Conservation (phyloP, 2,113 vertebrate species). For the Semnopithecus entellus region DNA sequence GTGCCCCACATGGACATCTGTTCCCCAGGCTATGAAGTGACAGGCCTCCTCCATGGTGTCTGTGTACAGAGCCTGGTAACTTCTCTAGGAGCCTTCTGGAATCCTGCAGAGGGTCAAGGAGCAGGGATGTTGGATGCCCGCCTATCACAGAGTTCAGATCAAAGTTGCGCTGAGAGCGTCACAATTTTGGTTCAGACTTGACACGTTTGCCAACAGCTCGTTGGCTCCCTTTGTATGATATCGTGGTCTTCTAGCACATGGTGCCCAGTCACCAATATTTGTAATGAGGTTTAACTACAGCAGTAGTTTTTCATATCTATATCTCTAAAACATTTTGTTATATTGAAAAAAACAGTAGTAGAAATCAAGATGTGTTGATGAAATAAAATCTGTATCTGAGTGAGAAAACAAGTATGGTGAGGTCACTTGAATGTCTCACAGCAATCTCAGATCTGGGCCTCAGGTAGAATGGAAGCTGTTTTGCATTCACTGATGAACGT, state of each 20-base stretch:
- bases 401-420: background rate
- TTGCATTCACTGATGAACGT: background rate
- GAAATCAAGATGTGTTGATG: constrained; percentile 32
- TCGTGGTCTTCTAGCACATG: accelerated
- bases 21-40: constrained; percentile 72
- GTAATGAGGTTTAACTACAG: constrained; percentile 50
- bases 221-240: background rate
- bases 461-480: background rate
- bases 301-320: constrained; percentile 61
- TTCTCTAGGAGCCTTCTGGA: background rate
- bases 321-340: constrained; percentile 67
- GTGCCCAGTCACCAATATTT: constrained; percentile 51
- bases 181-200: background rate
- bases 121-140: background rate
- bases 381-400: background rate
- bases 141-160: background rate
- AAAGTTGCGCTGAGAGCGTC: background rate
- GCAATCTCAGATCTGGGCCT: background rate
- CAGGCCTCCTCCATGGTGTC: background rate
- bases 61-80: constrained; percentile 62
- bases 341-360: constrained; percentile 33
- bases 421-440: constrained; percentile 41
- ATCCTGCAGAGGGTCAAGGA: background rate
- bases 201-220: accelerated
- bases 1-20: background rate